phyloP scores from a whole-genome alignment of 2,113 vertebrate genomes.

The Archilochus colubris region DNA sequence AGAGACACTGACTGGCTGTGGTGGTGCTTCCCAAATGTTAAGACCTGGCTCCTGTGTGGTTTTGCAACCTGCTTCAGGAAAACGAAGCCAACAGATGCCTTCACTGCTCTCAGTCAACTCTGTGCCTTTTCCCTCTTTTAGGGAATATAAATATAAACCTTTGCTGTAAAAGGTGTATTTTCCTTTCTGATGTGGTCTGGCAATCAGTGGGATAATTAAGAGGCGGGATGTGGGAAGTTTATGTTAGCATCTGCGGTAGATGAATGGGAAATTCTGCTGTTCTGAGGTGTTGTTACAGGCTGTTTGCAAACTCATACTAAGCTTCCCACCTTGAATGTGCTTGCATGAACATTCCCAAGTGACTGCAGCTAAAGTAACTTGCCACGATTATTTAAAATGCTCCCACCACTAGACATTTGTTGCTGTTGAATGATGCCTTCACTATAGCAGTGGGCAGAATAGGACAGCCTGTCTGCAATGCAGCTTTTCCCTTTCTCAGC shows the following conservation, averaged over 20 bases:
- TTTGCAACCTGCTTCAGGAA: neutral
- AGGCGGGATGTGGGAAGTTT: neutral
- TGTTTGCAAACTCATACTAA: slow-evolving; percentile 10
- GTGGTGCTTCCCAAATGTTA: neutral
- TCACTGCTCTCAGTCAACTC: neutral
- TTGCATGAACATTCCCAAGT: neutral
- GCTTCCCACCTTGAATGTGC: neutral
- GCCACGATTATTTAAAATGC: neutral
- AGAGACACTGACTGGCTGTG: neutral
- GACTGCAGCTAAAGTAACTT: neutral
- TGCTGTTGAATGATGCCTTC: neutral
- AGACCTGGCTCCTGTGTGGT: neutral
- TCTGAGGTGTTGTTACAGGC: neutral
- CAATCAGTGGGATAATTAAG: neutral
- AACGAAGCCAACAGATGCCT: neutral
- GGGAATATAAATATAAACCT: neutral
- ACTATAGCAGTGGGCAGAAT: neutral
- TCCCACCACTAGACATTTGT: neutral
- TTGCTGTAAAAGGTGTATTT: neutral
- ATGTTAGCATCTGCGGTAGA: neutral
- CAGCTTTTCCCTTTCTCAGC: neutral
- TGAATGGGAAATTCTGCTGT: neutral
- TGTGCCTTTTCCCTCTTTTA: neutral
- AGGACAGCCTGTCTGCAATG: neutral
- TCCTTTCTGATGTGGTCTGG: neutral